phyloP scores from a whole-genome alignment of 2,888 invertebrate genomes.

The Apotomis turbidana region DNA sequence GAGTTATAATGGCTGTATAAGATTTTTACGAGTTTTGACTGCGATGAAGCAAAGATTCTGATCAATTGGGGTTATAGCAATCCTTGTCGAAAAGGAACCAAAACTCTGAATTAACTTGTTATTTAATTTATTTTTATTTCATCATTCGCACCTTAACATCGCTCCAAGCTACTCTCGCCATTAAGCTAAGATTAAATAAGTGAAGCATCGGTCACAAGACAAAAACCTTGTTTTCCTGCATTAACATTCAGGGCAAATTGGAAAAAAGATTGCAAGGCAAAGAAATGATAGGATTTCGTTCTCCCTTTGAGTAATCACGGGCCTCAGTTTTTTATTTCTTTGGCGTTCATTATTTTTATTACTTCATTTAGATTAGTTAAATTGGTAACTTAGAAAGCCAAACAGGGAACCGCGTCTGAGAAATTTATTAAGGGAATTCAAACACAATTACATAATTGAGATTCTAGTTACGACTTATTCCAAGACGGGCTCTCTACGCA shows the following conservation, averaged over 20 bases:
- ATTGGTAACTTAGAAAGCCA: slow-evolving; percentile 39
- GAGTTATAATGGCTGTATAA: too few species aligned
- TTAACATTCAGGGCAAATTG: slow-evolving; percentile 64
- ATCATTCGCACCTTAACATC: slow-evolving; percentile 8
- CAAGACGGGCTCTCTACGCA: too few species aligned
- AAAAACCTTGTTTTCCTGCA: slow-evolving; percentile 54
- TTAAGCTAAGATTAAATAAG: slow-evolving; percentile 34
- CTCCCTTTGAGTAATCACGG: slow-evolving; percentile 74
- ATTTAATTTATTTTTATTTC: slow-evolving; percentile 22
- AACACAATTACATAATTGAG: too few species aligned
- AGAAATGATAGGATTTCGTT: slow-evolving; percentile 65
- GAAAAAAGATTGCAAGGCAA: slow-evolving; percentile 64
- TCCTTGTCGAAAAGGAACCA: too few species aligned
- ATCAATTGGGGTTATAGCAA: too few species aligned
- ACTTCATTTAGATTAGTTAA: slow-evolving; percentile 61
- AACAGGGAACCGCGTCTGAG: slow-evolving; percentile 36
- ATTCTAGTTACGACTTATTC: too few species aligned
- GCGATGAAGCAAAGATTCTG: too few species aligned
- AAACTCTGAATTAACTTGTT: not conserved
- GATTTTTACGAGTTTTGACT: too few species aligned
- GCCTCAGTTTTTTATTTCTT: slow-evolving; percentile 55
- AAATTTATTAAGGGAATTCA: not conserved
- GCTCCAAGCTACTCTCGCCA: slow-evolving; percentile 8
- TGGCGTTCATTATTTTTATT: slow-evolving; percentile 60
- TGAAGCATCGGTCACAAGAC: slow-evolving; percentile 45